phyloP scores from a whole-genome alignment of 2,113 vertebrate species.

The Anser brachyrhynchus region DNA sequence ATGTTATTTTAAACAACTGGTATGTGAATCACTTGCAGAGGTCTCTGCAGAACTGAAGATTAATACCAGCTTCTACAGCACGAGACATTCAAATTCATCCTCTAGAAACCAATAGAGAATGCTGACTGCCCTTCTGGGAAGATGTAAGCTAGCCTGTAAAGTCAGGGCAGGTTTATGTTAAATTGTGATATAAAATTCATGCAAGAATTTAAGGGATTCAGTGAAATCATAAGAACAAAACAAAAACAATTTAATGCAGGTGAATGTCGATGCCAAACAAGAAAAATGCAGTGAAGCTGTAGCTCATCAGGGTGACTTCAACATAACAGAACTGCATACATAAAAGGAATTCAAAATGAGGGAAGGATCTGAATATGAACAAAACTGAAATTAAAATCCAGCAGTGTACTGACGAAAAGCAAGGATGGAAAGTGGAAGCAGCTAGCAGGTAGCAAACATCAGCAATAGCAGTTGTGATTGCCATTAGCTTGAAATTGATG shows the following conservation, averaged over 20 bases:
- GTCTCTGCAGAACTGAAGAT: slow-evolving; percentile 40
- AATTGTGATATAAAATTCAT: neutral
- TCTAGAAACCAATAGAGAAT: neutral
- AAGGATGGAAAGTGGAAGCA: neutral
- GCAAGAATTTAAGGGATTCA: neutral
- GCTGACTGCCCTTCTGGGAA: slow-evolving; percentile 2
- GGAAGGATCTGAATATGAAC: neutral
- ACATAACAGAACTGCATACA: neutral
- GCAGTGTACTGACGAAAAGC: neutral
- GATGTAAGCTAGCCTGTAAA: slow-evolving; percentile 13
- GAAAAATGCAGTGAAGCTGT: neutral
- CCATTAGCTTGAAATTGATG: neutral
- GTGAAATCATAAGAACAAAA: slow-evolving; percentile 9
- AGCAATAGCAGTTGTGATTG: neutral
- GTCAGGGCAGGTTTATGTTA: neutral
- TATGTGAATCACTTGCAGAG: slow-evolving; percentile 38
- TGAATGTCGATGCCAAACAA: neutral
- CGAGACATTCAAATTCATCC: slow-evolving; percentile 44
- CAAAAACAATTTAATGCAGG: neutral
- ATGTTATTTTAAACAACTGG: slow-evolving; percentile 53
- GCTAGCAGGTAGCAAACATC: neutral
- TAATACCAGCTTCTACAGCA: slow-evolving; percentile 37
- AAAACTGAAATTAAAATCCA: neutral
- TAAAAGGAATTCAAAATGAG: neutral
- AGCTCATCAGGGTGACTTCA: neutral